Evolutionary conservation across 2,888 invertebrate species (phyloP).

Genomic region (Tenthredo amoena): DNA sequence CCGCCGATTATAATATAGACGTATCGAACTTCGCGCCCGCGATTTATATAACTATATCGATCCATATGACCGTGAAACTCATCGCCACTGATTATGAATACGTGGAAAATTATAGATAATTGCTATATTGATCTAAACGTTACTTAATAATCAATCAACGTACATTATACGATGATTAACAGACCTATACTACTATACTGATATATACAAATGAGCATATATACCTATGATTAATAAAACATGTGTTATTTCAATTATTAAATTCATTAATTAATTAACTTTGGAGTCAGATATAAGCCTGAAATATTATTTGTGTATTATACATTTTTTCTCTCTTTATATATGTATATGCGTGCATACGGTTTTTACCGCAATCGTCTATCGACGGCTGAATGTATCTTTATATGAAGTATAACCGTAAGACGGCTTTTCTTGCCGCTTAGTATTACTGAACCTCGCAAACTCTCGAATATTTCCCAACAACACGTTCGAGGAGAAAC

Average conservation of each 20-base stretch:
- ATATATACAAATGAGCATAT: too few relatives aligned
- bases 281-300: background rate
- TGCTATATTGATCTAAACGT: background rate
- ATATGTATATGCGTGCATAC: background rate
- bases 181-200: background rate
- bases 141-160: background rate
- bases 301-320: background rate
- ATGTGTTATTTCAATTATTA: too few relatives aligned
- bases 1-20: background rate
- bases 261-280: background rate
- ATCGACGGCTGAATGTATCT: background rate
- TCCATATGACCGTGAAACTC: background rate
- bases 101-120: background rate
- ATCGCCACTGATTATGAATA: background rate
- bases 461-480: constrained; percentile 40
- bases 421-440: constrained; percentile 1
- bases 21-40: background rate
- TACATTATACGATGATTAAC: background rate
- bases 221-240: too few relatives aligned
- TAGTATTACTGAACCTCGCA: background rate
- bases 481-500: constrained; percentile 5
- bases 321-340: too few relatives aligned
- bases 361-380: background rate
- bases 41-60: background rate
- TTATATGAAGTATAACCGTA: background rate